A percentile compares a stretch with the other conserved stretches of the same genome.
These are phyloP conservation scores for Centropristis striata DNA, from an alignment of 2,113 vertebrate genomes.

Conservation along the genomic window DNA sequence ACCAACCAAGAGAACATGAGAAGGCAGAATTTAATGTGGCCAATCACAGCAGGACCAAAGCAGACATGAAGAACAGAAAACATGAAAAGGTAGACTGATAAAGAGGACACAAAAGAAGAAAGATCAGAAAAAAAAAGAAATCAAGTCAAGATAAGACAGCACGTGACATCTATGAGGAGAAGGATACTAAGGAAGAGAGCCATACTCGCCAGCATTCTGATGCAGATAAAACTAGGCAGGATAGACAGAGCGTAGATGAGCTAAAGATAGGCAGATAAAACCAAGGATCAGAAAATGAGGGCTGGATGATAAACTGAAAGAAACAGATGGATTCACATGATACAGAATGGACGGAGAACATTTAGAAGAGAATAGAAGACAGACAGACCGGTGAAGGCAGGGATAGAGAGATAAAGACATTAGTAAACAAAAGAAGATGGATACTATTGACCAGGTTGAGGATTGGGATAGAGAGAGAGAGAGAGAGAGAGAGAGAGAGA, in stretches of 20 bases:
- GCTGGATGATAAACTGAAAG: slow-evolving; percentile 22
- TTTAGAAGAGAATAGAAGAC: slow-evolving; percentile 14
- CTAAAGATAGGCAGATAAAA: slow-evolving; percentile 59
- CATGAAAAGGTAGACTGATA: slow-evolving; percentile 29
- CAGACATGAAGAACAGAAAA: not conserved
- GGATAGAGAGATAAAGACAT: slow-evolving; percentile 3
- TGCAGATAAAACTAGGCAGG: slow-evolving; percentile 48
- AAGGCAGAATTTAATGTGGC: not conserved
- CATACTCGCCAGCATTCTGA: slow-evolving; percentile 23
- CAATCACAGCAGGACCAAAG: not conserved
- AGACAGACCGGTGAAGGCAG: not conserved
- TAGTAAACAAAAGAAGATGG: slow-evolving; percentile 31
- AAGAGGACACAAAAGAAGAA: not conserved
- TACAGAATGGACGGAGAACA: slow-evolving; percentile 12
- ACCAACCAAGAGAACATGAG: not conserved
- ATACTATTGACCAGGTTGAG: not conserved
- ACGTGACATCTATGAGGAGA: slow-evolving; percentile 13
- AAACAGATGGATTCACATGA: slow-evolving; percentile 40
- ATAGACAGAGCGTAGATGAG: slow-evolving; percentile 34
- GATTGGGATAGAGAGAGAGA: not conserved
- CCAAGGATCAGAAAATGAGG: slow-evolving; percentile 31
- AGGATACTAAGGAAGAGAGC: slow-evolving; percentile 30
- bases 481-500: slow-evolving; percentile 2
- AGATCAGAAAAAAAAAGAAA: slow-evolving; percentile 23
- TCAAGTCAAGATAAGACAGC: slow-evolving; percentile 22